Percentiles rank a stretch among this genome's conserved stretches.
Evolutionary conservation across 2,113 vertebrate species (phyloP).

Genomic region (Machaerirhynchus nigripectus): DNA sequence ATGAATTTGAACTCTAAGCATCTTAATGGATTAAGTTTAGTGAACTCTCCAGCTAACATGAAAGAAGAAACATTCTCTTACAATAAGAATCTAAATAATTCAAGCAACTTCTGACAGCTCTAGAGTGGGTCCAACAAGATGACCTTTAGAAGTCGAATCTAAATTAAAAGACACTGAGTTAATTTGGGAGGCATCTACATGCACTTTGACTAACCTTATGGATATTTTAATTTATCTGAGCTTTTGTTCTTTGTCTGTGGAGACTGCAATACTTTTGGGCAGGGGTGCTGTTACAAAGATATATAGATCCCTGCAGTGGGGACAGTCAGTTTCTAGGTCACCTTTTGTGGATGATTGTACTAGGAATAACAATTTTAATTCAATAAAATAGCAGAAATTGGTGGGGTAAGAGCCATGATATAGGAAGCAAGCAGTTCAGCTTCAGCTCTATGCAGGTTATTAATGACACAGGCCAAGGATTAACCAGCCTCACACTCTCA

Average conservation of each 20-base stretch:
- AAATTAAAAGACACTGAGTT: not conserved
- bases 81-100: not conserved
- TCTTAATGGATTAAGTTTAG: not conserved
- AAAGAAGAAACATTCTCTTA: not conserved
- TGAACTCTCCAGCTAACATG: not conserved
- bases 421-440: not conserved
- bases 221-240: not conserved
- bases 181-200: not conserved
- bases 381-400: not conserved
- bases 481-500: not conserved
- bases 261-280: not conserved
- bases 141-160: not conserved
- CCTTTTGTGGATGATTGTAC: not conserved
- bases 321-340: not conserved
- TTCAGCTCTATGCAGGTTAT: not conserved
- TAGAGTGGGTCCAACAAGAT: not conserved
- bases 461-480: not conserved
- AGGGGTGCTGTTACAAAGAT: not conserved
- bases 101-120: not conserved
- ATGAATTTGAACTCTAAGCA: not conserved
- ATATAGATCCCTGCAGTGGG: not conserved
- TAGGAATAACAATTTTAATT: not conserved
- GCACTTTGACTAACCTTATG: not conserved
- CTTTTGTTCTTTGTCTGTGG: not conserved
- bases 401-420: not conserved